Conservation (phyloP, 2,113 vertebrate genomes). For the Thomomys bottae region DNA sequence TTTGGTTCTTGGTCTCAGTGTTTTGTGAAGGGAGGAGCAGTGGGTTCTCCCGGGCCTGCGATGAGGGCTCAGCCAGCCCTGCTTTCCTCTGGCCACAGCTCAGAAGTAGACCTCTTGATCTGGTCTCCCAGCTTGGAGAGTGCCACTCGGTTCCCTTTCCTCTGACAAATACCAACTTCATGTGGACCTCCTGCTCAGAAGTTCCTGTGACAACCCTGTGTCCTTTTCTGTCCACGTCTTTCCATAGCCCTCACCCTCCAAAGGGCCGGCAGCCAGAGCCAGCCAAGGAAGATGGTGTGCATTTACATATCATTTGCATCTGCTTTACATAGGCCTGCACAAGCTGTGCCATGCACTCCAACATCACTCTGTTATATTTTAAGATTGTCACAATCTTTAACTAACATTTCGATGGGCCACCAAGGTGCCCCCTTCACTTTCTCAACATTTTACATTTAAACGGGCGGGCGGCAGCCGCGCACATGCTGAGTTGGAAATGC, state of each 20-base stretch:
- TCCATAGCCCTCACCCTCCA: not conserved
- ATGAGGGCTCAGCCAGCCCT: not conserved
- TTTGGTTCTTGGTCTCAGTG: too few relatives aligned
- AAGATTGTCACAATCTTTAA: slow-evolving; percentile 68
- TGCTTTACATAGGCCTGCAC: slow-evolving; percentile 65
- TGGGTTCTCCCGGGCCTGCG: not conserved
- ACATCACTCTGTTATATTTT: slow-evolving; percentile 66
- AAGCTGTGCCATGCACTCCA: slow-evolving; percentile 70
- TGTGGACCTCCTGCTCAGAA: not conserved
- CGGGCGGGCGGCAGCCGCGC: too few relatives aligned
- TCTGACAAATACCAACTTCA: not conserved
- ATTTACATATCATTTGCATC: slow-evolving; percentile 76
- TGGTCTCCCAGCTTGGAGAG: not conserved
- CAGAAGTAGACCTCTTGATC: not conserved
- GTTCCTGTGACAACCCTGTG: not conserved
- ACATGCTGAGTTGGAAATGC: too few relatives aligned
- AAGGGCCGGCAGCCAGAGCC: slow-evolving; percentile 11
- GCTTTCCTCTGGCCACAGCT: not conserved
- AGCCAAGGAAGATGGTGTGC: slow-evolving; percentile 4
- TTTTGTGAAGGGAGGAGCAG: too few relatives aligned
- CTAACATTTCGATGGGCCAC: slow-evolving; percentile 60
- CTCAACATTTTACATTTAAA: slow-evolving; percentile 30
- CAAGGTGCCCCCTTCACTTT: slow-evolving; percentile 22
- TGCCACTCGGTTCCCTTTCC: not conserved
- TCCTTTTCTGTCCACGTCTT: not conserved